Conservation (phyloP, 2,888 invertebrate genomes). For the Toxonevra muliebris region DNA sequence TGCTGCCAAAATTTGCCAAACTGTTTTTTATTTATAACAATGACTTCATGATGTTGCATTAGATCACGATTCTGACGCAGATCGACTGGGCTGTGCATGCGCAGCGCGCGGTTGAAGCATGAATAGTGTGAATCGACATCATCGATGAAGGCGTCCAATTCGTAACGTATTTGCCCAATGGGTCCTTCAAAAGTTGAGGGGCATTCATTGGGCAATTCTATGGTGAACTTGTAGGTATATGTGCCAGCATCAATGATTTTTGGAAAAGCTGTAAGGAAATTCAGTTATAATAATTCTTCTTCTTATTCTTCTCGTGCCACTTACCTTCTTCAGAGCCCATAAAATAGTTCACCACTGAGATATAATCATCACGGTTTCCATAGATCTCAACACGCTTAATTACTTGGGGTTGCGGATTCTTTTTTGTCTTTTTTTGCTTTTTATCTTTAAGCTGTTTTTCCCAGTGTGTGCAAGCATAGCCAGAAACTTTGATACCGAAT, state of each 20-base stretch:
- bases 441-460: constrained; percentile 41
- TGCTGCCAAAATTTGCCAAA: constrained; percentile 52
- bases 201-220: constrained; percentile 50
- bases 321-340: constrained; percentile 55
- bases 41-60: constrained; percentile 37
- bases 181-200: constrained; percentile 52
- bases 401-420: constrained; percentile 14
- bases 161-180: constrained; percentile 54
- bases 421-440: constrained; percentile 25
- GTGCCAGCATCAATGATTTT: constrained; percentile 48
- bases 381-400: constrained; percentile 29
- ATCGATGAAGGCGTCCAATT: constrained; percentile 47
- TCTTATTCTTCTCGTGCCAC: neutral
- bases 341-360: constrained; percentile 54
- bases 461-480: constrained; percentile 55
- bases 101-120: constrained; percentile 31
- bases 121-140: constrained; percentile 37
- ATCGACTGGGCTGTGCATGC: constrained; percentile 35
- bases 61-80: constrained; percentile 17
- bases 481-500: constrained; percentile 51
- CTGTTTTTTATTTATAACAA: constrained; percentile 43
- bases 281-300: neutral
- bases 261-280: constrained; percentile 37
- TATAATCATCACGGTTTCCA: constrained; percentile 53
- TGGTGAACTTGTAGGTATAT: constrained; percentile 53